Conservation (phyloP, 1,140 invertebrate genomes). For the Penaeus vannamei region DNA sequence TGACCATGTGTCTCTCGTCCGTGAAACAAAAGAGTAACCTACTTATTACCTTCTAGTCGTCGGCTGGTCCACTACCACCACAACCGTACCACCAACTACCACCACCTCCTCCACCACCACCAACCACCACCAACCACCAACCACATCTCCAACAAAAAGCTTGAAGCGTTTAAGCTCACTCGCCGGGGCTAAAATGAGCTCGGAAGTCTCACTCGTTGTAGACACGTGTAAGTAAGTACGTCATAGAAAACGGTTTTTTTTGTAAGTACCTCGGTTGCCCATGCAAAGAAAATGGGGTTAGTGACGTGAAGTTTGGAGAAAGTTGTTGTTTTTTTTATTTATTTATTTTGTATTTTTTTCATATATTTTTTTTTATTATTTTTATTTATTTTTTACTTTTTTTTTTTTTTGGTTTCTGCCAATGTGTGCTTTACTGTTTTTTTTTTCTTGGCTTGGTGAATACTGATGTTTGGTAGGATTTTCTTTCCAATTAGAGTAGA, state of each 20-base stretch:
- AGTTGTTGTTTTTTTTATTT: neutral
- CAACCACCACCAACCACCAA: neutral
- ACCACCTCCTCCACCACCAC: constrained; percentile 18
- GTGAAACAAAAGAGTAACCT: constrained; percentile 5
- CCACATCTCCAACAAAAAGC: too few species aligned
- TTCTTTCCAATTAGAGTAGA: constrained; percentile 31
- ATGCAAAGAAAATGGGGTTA: constrained; percentile 45
- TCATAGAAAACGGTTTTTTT: constrained; percentile 2
- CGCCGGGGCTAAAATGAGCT: constrained; percentile 23
- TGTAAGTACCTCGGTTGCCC: constrained; percentile 44
- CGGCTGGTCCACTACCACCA: constrained; percentile 24
- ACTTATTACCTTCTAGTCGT: constrained; percentile 40
- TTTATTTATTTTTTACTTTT: too few species aligned
- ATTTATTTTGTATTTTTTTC: too few species aligned
- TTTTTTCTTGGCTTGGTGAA: constrained; percentile 36
- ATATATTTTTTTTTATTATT: too few species aligned
- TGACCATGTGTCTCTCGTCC: neutral
- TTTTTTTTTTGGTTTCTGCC: constrained; percentile 12
- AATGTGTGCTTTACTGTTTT: constrained; percentile 39
- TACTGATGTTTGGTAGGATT: constrained; percentile 35
- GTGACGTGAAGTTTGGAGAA: constrained; percentile 41
- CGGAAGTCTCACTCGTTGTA: neutral
- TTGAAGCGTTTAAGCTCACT: too few species aligned
- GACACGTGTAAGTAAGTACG: constrained; percentile 26
- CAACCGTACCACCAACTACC: constrained; percentile 13